phyloP scores from a whole-genome alignment of 1,140 invertebrate species.

The Rhopalosiphum maidis region DNA sequence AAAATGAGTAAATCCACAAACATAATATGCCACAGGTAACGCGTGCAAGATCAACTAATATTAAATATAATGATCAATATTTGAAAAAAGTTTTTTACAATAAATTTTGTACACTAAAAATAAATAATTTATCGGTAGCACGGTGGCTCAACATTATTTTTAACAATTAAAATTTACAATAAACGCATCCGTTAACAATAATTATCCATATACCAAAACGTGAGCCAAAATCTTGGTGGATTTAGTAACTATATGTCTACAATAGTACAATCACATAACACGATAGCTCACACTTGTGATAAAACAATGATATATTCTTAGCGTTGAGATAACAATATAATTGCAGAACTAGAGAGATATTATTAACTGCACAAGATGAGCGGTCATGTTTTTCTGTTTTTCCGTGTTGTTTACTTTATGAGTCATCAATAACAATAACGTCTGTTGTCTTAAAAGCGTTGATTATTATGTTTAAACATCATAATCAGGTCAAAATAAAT shows the following conservation, averaged over 20 bases:
- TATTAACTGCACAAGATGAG: neutral
- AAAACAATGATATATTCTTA: neutral
- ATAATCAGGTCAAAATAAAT: neutral
- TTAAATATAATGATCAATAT: too few relatives aligned
- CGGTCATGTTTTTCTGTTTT: neutral
- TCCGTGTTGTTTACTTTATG: neutral
- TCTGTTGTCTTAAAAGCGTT: neutral
- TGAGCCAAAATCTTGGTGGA: too few relatives aligned
- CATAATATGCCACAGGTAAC: too few relatives aligned
- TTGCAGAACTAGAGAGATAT: neutral
- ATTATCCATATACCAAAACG: neutral
- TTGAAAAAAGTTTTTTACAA: too few relatives aligned
- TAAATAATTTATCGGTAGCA: neutral
- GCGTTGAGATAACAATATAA: neutral
- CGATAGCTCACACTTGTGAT: neutral
- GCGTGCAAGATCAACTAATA: too few relatives aligned
- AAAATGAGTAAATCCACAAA: too few relatives aligned
- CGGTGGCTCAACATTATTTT: neutral
- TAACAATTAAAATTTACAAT: neutral
- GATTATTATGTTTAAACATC: neutral
- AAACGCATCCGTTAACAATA: neutral
- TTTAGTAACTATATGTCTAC: too few relatives aligned
- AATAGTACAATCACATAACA: neutral
- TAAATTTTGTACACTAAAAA: too few relatives aligned
- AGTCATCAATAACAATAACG: neutral